These are phyloP conservation scores for Sarcophaga peregrina DNA, from an alignment of 1,140 invertebrate genomes.

Conservation along the genomic window DNA sequence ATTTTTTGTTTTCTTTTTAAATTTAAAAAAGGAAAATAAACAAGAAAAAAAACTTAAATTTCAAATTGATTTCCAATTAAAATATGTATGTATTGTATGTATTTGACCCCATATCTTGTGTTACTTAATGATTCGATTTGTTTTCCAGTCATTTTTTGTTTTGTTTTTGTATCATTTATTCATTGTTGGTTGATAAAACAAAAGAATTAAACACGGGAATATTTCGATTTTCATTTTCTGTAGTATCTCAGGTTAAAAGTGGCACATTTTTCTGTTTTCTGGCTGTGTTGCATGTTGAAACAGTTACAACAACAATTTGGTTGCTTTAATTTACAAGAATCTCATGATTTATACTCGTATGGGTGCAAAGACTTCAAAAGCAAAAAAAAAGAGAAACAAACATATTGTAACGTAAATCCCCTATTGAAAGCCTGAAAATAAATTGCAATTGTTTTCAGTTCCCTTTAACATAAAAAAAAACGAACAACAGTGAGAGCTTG, in stretches of 20 bases:
- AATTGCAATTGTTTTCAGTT: not conserved
- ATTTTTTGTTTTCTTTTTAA: too few relatives aligned
- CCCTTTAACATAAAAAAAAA: not conserved
- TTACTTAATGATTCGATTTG: too few relatives aligned
- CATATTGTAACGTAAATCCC: not conserved
- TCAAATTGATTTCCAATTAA: too few relatives aligned
- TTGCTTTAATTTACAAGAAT: slow-evolving; percentile 5
- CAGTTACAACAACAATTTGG: not conserved
- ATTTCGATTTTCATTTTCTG: not conserved
- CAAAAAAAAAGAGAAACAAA: not conserved
- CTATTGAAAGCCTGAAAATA: not conserved
- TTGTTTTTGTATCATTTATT: too few relatives aligned
- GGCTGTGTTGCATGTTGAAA: not conserved
- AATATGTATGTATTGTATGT: too few relatives aligned
- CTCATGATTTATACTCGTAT: slow-evolving; percentile 7
- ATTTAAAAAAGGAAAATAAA: too few relatives aligned
- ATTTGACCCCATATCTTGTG: too few relatives aligned
- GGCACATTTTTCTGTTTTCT: not conserved
- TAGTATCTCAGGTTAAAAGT: slow-evolving; percentile 6
- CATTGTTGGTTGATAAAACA: too few relatives aligned
- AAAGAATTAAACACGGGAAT: too few relatives aligned
- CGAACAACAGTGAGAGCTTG: not conserved
- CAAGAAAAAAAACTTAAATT: too few relatives aligned
- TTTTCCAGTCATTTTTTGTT: too few relatives aligned
- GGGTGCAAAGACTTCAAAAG: not conserved